Base-by-base conservation (phyloP, 2,888 invertebrate genomes). In the Automeris io region DNA sequence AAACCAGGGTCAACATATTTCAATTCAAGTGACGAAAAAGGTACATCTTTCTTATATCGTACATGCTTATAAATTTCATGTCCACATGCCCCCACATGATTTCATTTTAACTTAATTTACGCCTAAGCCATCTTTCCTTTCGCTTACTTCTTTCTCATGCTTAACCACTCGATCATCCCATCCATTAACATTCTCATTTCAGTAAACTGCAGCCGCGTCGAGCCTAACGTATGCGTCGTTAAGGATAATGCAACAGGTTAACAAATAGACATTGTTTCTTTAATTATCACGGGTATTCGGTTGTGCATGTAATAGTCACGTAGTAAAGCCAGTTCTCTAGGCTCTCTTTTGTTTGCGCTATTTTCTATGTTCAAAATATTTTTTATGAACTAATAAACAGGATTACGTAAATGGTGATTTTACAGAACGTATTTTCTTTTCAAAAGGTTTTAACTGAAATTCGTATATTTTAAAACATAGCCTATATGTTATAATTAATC, bases 191-290 rank as follows among this genome's bases (percentile, higher is more conserved):
- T 70, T 75, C 56, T 70, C 60, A 51, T 76, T 73, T 67, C 74
- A 74, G 73, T 56, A 44, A 64, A 66, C 35, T 74, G 73, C 74
- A 67, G 72, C 60, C 67, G 54, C 62, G 51, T 54, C 66, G 61
- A 64, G 61, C 54, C 61, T 66, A 71, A 69, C 57, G 54, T 61
- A 62, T 76, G 72, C 73, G 49, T 68, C 70, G 53, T 71, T 54
- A 65, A 48, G 66, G 73, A 76, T 46, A 60, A 64, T 59, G 51
- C 54, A 39, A 59, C 69, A 75, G 73, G 71, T 75, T 74, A 67
- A 51, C 35, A 49, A 31, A 55, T 52, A 43, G 43, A 49, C 38
- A 45, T 48, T 46, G 25, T 40, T 57, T 55, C 51, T 47, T 44
- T 44, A 49, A 46, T 41, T 43, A 42, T 46, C 51, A 57, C 57